A percentile compares a stretch with the other conserved stretches of the same genome.
phyloP scores from a whole-genome alignment of 2,113 vertebrate genomes.

The Strix aluco region DNA sequence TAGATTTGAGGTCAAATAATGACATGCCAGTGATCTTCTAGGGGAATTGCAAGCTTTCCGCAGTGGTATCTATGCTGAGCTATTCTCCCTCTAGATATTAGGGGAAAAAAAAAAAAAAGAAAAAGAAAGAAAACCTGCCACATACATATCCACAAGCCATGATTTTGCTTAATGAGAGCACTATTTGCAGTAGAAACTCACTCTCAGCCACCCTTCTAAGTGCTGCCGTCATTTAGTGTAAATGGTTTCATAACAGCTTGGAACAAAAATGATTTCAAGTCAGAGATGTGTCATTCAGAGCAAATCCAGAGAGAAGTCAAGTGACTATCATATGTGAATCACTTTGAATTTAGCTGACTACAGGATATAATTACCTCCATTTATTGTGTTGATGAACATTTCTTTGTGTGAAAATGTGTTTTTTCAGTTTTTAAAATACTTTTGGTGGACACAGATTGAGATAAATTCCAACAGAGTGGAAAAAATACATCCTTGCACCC shows the following conservation, averaged over 20 bases:
- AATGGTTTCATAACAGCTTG: constrained; percentile 54
- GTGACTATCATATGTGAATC: constrained; percentile 60
- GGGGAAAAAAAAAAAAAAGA: too few relatives aligned
- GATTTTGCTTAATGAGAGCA: not conserved
- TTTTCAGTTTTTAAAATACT: constrained; percentile 35
- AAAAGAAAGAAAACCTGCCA: not conserved
- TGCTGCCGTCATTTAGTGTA: constrained; percentile 34
- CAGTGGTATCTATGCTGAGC: not conserved
- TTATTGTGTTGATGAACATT: constrained; percentile 45
- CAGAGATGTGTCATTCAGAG: constrained; percentile 60
- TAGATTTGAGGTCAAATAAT: not conserved
- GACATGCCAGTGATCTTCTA: not conserved
- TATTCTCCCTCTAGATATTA: not conserved
- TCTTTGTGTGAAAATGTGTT: not conserved
- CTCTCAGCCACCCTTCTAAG: constrained; percentile 33
- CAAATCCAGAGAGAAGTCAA: constrained; percentile 51
- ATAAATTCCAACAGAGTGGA: constrained; percentile 20
- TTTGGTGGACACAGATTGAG: constrained; percentile 10
- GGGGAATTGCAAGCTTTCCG: not conserved
- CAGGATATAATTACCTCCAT: constrained; percentile 46
- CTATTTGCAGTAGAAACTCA: not conserved
- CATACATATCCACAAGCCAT: not conserved
- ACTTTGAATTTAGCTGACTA: constrained; percentile 48
- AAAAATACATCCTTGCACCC: not conserved
- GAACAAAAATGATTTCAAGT: constrained; percentile 49